phyloP scores from a whole-genome alignment of 2,113 vertebrate genomes.

The Microcebus griseorufus region DNA sequence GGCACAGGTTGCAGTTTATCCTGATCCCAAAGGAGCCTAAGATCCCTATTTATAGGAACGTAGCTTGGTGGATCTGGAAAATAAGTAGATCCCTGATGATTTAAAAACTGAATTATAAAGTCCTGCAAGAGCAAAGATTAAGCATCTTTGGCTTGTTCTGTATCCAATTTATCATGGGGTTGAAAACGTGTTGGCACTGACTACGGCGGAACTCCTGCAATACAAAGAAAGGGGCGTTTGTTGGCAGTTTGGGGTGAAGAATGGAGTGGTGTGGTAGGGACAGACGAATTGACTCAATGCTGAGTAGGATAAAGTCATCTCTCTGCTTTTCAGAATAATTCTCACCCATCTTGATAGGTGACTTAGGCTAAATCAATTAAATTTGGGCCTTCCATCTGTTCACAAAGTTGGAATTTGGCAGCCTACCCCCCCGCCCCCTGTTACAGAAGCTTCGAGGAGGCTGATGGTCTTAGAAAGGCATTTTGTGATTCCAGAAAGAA shows the following conservation, averaged over 20 bases:
- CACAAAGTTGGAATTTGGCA: neutral
- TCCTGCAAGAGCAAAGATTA: neutral
- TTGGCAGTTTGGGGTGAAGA: neutral
- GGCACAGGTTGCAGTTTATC: neutral
- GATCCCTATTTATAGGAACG: neutral
- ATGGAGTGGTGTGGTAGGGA: fast-evolving
- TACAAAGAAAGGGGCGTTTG: neutral
- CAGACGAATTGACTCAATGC: neutral
- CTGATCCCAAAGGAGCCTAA: neutral
- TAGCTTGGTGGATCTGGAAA: neutral
- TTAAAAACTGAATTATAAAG: neutral
- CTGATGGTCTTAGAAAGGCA: neutral
- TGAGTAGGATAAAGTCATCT: neutral
- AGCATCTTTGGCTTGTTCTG: neutral
- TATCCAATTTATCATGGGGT: neutral
- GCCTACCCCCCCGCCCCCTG: neutral
- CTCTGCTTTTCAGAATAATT: neutral
- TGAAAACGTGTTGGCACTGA: neutral
- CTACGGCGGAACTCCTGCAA: fast-evolving
- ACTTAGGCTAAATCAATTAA: neutral
- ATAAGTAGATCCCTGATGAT: neutral
- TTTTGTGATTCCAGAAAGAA: conserved; percentile 36
- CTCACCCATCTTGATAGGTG: neutral
- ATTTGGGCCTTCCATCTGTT: neutral
- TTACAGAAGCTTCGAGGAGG: neutral